Evolutionary conservation across 2,797 vertebrate species (phyloP).

Genomic region (Spatula versicolor): DNA sequence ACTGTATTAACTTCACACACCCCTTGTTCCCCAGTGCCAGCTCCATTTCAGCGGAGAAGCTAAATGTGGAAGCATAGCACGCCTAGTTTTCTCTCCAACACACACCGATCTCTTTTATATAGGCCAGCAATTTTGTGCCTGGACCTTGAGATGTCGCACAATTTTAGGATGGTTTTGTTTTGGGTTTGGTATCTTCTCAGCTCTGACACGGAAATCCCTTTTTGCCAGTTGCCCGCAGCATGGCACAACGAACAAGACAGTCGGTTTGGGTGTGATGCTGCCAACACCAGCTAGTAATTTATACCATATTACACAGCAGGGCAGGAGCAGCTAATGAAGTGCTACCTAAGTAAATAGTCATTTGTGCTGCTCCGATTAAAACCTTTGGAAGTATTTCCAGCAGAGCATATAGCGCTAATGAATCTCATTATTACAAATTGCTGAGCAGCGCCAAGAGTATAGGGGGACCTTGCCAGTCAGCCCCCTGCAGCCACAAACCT

Average conservation of each 20-base stretch:
- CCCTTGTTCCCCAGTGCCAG: background rate
- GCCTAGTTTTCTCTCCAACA: background rate
- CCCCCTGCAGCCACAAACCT: background rate
- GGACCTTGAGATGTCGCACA: background rate
- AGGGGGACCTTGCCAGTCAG: background rate
- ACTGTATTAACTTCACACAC: background rate
- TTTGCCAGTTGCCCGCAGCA: background rate
- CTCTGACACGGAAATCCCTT: background rate
- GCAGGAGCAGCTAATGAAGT: conserved; percentile 44
- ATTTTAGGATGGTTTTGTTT: background rate
- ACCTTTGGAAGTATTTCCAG: conserved; percentile 35
- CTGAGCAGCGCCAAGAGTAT: background rate
- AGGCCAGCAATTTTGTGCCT: background rate
- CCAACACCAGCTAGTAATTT: background rate
- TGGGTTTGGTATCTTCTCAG: background rate
- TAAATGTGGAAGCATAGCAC: background rate
- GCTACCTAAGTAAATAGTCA: conserved; percentile 49
- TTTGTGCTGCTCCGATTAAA: background rate
- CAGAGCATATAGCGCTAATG: background rate
- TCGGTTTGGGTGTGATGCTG: background rate
- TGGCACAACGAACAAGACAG: background rate
- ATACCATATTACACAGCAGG: background rate
- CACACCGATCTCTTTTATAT: fast-evolving
- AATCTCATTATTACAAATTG: conserved; percentile 21
- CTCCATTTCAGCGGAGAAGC: background rate